Evolutionary conservation across 2,888 invertebrate genomes (phyloP).

Genomic region (Himalopsyche tibetana): DNA sequence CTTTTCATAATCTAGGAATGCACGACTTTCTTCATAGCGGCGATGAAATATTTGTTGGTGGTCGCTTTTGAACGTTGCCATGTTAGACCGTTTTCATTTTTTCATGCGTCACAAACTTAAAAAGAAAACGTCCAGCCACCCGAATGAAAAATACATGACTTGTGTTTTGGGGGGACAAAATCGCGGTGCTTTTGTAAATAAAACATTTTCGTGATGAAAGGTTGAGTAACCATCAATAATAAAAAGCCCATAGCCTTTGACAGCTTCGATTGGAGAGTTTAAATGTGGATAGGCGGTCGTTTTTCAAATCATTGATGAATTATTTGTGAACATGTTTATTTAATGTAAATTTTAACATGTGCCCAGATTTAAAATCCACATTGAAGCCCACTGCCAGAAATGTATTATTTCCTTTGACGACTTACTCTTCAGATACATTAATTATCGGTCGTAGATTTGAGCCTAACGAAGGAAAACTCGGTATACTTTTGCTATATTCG

Average conservation of each 20-base stretch:
- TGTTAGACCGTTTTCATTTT: conserved; percentile 40
- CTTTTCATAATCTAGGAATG: too few relatives aligned
- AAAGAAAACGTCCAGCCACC: conserved; percentile 42
- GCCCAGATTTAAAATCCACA: too few relatives aligned
- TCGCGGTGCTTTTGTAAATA: conserved; percentile 43
- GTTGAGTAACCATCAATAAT: conserved; percentile 24
- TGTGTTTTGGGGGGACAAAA: conserved; percentile 38
- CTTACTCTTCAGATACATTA: too few relatives aligned
- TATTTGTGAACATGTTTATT: too few relatives aligned
- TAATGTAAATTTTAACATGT: too few relatives aligned
- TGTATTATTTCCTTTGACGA: too few relatives aligned
- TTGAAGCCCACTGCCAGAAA: too few relatives aligned
- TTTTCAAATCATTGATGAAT: too few relatives aligned
- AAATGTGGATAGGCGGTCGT: background rate
- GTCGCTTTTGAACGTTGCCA: background rate
- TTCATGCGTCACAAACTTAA: conserved; percentile 38
- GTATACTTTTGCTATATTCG: too few relatives aligned
- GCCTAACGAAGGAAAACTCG: too few relatives aligned
- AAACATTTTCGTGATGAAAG: conserved; percentile 33
- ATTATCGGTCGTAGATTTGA: too few relatives aligned
- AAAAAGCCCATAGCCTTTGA: conserved; percentile 27
- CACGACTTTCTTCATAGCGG: too few relatives aligned
- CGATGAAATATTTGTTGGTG: background rate
- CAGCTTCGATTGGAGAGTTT: conserved; percentile 12
- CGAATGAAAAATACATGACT: conserved; percentile 43